Conservation (phyloP, 2,888 invertebrate species). For the Stenodera caucasica region DNA sequence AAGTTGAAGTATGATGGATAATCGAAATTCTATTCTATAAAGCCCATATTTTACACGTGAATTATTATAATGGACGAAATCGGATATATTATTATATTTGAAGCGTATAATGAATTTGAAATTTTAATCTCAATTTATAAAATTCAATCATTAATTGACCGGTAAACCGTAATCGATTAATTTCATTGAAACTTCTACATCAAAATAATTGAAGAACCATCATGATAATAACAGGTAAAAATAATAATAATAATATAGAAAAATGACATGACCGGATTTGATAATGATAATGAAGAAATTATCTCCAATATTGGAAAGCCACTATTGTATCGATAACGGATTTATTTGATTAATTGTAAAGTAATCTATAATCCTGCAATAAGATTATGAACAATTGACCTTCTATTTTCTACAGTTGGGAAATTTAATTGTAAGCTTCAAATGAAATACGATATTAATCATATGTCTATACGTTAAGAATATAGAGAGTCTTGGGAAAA, state of each 20-base stretch:
- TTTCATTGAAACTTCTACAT: neutral
- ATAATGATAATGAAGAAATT: neutral
- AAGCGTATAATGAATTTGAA: slow-evolving; percentile 28
- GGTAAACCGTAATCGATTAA: slow-evolving; percentile 20
- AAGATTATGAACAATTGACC: neutral
- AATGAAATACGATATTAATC: slow-evolving; percentile 29
- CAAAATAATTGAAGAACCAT: no score
- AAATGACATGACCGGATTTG: neutral
- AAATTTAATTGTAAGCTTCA: slow-evolving; percentile 13
- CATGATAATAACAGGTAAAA: no score
- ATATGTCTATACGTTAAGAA: slow-evolving; percentile 7
- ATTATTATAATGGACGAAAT: slow-evolving; percentile 23
- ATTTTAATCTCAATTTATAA: slow-evolving; percentile 33
- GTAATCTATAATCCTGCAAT: neutral
- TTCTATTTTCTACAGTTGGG: neutral
- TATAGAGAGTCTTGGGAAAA: neutral
- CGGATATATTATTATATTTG: slow-evolving; percentile 23
- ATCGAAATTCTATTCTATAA: neutral
- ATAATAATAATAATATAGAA: no score
- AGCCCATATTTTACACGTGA: slow-evolving; percentile 26
- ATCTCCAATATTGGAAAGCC: neutral
- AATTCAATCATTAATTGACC: slow-evolving; percentile 29
- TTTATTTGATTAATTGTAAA: no score
- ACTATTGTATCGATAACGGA: no score
- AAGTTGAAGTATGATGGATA: no score